phyloP scores from a whole-genome alignment of 2,888 invertebrate species.

The Drosophila cognata region DNA sequence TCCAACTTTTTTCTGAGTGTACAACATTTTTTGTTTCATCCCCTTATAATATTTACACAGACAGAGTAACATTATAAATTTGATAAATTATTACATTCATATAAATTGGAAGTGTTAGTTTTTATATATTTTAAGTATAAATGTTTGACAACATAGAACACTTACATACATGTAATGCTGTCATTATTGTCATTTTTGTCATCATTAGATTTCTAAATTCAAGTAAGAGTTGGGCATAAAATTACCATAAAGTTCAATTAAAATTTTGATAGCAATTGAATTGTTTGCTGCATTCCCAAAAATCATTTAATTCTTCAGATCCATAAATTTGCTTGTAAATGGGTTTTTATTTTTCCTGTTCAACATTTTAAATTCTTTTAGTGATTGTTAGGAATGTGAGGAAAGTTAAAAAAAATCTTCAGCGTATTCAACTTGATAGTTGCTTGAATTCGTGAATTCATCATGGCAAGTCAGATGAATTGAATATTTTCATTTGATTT shows the following conservation, averaged over 20 bases:
- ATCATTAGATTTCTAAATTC: slow-evolving; percentile 7
- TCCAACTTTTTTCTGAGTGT: not conserved
- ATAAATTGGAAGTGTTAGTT: not conserved
- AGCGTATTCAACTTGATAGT: slow-evolving; percentile 38
- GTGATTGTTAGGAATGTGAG: not conserved
- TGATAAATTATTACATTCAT: not conserved
- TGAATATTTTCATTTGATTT: slow-evolving; percentile 65
- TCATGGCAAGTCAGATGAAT: slow-evolving; percentile 31
- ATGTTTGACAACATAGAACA: slow-evolving; percentile 3
- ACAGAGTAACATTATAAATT: not conserved
- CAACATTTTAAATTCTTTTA: not conserved
- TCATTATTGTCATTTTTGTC: slow-evolving; percentile 1
- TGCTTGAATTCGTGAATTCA: slow-evolving; percentile 29
- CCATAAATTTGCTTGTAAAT: slow-evolving; percentile 15
- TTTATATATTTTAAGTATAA: not conserved
- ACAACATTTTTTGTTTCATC: not conserved
- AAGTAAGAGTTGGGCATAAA: slow-evolving; percentile 22
- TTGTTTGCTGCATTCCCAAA: slow-evolving; percentile 33
- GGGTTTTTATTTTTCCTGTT: slow-evolving; percentile 4
- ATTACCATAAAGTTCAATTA: slow-evolving; percentile 27
- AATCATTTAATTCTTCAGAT: slow-evolving; percentile 22
- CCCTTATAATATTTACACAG: not conserved
- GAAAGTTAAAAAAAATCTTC: slow-evolving; percentile 12
- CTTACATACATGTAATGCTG: slow-evolving; percentile 1
- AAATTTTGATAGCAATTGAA: slow-evolving; percentile 29